Conservation (phyloP, 2,797 vertebrate species). For the Phalloptychus januarius region DNA sequence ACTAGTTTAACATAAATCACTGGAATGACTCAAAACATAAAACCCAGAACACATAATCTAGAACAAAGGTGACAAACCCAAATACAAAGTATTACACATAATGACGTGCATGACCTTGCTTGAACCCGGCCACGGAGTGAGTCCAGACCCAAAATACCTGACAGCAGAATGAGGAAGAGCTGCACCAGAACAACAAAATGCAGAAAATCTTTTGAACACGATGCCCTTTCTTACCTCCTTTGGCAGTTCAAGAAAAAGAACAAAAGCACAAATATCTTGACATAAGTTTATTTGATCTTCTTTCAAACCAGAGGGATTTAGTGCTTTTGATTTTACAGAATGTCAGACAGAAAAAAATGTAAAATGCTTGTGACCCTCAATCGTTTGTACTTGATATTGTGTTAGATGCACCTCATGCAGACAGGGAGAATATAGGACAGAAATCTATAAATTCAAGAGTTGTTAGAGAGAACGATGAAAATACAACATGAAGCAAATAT, state of each 20-base stretch:
- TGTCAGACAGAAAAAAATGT: not conserved
- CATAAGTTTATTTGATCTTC: not conserved
- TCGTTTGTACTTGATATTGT: not conserved
- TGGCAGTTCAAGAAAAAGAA: not conserved
- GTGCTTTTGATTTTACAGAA: not conserved
- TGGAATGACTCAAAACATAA: not conserved
- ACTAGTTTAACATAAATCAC: conserved; percentile 1
- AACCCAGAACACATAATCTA: not conserved
- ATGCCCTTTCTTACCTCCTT: not conserved
- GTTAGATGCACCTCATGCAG: not conserved
- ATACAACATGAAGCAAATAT: not conserved
- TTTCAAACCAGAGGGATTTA: not conserved
- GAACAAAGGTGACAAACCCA: not conserved
- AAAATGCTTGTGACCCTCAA: not conserved
- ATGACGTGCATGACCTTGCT: not conserved
- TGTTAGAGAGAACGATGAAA: not conserved
- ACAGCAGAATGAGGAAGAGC: not conserved
- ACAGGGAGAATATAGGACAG: not conserved
- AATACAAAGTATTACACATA: not conserved
- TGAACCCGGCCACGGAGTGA: not conserved
- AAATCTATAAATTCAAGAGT: not conserved
- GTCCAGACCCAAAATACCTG: not conserved
- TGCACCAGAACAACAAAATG: not conserved
- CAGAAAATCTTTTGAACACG: not conserved
- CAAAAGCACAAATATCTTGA: not conserved